Conservation (phyloP, 2,888 invertebrate genomes). For the Pelosia muscerda region DNA sequence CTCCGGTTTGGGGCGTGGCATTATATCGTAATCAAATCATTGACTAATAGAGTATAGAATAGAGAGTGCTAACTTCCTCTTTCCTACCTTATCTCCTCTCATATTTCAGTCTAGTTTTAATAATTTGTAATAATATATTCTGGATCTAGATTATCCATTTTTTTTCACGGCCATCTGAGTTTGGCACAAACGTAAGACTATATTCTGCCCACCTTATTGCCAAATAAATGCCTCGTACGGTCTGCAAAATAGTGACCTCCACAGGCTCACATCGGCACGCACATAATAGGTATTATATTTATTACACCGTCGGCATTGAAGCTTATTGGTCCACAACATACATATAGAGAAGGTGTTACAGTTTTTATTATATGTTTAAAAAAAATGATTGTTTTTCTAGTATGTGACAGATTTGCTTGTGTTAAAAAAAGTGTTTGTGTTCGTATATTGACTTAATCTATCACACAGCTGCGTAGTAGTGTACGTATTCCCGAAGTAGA, state of each 20-base stretch:
- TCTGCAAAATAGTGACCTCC: background rate
- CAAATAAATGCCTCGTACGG: background rate
- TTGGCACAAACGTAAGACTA: background rate
- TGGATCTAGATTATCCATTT: background rate
- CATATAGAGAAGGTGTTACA: background rate
- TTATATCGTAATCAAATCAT: no score
- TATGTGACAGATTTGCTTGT: constrained; percentile 23
- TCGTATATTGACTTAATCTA: constrained; percentile 23
- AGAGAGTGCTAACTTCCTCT: background rate
- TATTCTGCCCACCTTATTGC: background rate
- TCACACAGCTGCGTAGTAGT: constrained; percentile 30
- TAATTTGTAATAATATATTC: background rate
- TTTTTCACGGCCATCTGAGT: background rate
- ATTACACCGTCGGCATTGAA: background rate
- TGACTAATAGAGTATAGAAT: no score
- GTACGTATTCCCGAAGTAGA: constrained; percentile 21
- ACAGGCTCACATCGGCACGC: background rate
- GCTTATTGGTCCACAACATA: background rate
- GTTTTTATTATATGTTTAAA: constrained; percentile 29
- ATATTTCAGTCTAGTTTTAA: background rate
- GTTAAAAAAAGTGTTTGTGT: constrained; percentile 29
- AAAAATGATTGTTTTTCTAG: constrained; percentile 31
- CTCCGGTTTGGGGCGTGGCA: no score
- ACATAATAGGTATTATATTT: background rate
- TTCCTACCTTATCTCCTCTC: background rate